A percentile compares a stretch with the other conserved stretches of the same genome.
Evolutionary conservation across 2,888 invertebrate species (phyloP).

Genomic region (Trypoxylon attenuatum): DNA sequence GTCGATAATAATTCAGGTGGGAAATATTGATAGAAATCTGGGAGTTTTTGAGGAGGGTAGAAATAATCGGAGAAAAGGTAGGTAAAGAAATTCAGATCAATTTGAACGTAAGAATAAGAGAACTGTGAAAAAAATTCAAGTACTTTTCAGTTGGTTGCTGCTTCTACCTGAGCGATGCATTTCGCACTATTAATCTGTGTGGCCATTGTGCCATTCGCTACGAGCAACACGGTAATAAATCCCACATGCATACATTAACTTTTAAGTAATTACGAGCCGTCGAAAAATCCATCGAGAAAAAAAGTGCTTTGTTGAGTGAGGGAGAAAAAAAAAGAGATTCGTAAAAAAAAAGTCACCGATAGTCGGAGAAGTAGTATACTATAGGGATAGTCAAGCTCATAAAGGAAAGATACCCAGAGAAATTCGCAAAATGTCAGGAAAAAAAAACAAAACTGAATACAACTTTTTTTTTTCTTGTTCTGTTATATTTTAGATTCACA

Average conservation of each 20-base stretch:
- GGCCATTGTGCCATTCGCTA: conserved; percentile 7
- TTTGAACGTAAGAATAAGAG: too few relatives aligned
- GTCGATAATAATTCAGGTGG: too few relatives aligned
- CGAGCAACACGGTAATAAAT: conserved; percentile 24
- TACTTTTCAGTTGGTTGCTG: not conserved
- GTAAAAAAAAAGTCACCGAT: not conserved
- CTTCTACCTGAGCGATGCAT: conserved; percentile 7
- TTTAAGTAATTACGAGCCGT: not conserved
- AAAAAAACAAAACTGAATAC: not conserved
- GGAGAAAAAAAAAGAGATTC: too few relatives aligned
- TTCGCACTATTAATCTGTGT: conserved; percentile 13
- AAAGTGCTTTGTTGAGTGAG: not conserved
- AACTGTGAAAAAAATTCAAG: too few relatives aligned
- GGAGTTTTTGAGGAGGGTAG: too few relatives aligned
- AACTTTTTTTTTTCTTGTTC: not conserved
- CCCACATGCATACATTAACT: not conserved
- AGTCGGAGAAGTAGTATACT: not conserved
- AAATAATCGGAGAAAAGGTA: too few relatives aligned
- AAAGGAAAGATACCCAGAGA: not conserved
- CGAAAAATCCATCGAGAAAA: not conserved
- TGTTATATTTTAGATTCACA: conserved; percentile 52
- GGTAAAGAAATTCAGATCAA: not conserved
- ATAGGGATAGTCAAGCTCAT: not conserved
- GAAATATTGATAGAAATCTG: too few relatives aligned
- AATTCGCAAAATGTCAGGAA: not conserved